Evolutionary conservation across 2,113 vertebrate species (phyloP).

Genomic region (Malurus alboscapulatus): DNA sequence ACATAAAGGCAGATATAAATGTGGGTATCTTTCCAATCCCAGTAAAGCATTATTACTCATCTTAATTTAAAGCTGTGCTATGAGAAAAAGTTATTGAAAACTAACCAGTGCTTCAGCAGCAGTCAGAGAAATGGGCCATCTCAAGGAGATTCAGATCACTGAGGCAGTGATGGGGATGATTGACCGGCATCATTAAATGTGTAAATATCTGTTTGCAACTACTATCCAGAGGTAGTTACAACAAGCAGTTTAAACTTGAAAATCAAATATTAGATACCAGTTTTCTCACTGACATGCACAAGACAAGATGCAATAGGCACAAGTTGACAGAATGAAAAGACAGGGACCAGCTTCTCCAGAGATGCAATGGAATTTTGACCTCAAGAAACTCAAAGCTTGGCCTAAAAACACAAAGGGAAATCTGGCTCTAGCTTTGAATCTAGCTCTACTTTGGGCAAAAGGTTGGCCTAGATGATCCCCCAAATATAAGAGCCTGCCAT

Average conservation of each 20-base stretch:
- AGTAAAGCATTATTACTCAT: background rate
- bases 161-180: background rate
- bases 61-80: background rate
- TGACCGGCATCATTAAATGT: background rate
- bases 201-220: background rate
- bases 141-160: background rate
- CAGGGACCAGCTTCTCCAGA: background rate
- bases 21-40: background rate
- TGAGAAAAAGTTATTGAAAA: background rate
- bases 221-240: background rate
- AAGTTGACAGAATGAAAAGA: background rate
- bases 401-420: background rate
- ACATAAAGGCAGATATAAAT: background rate
- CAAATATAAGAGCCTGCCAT: background rate
- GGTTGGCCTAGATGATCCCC: background rate
- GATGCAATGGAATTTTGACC: background rate
- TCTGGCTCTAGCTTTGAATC: background rate
- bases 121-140: background rate
- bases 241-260: background rate
- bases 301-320: background rate
- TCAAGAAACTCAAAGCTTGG: background rate
- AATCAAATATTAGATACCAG: background rate
- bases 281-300: background rate
- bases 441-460: background rate
- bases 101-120: background rate